Evolutionary conservation across 30 jellyfish, hydroid and myxozoan species (phyloP).

Genomic region (Cassiopea xamachana): DNA sequence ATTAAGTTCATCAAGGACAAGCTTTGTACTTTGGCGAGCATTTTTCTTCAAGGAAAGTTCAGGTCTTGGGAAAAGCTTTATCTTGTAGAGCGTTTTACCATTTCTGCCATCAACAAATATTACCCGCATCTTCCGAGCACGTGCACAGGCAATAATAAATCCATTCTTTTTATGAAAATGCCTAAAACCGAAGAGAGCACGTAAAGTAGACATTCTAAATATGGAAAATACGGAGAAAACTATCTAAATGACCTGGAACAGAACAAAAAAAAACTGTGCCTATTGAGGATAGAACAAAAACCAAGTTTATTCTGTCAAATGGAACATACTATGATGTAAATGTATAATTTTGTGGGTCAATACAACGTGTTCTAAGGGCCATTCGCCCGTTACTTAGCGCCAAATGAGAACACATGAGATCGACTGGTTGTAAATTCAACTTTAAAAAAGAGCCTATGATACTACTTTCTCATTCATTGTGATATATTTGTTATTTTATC

Average conservation of each 20-base stretch:
- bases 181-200: constrained; percentile 11
- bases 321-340: background rate
- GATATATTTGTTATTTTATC: no score
- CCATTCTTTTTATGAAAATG: constrained; percentile 54
- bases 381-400: no score
- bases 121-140: constrained; percentile 26
- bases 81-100: constrained; percentile 28
- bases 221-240: background rate
- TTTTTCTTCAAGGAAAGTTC: background rate
- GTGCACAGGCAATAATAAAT: constrained; percentile 29
- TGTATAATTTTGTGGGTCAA: no score
- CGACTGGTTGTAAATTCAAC: no score
- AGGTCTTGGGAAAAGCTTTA: constrained; percentile 9
- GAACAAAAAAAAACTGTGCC: background rate
- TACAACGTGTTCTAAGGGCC: no score
- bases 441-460: no score
- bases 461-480: no score
- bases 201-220: background rate
- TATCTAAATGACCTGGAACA: background rate
- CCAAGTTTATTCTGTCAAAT: background rate
- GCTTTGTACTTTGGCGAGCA: background rate
- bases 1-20: no score
- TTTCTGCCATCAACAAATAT: constrained; percentile 55
- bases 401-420: no score
- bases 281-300: background rate